Base-by-base conservation (phyloP, 1,140 invertebrate genomes). In the Lepidostoma basale region DNA sequence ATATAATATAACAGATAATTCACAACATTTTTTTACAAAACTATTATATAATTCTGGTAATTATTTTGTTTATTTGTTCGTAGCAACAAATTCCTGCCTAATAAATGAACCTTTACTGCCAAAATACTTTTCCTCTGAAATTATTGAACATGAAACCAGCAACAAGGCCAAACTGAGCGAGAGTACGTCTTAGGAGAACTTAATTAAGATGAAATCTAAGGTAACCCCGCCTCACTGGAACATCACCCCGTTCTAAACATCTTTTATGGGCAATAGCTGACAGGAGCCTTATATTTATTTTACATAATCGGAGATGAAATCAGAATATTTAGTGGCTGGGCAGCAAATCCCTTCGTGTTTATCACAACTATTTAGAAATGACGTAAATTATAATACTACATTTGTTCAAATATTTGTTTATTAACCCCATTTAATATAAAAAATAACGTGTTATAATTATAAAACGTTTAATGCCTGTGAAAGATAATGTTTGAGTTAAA, bases 121-220 rank as follows among this genome's bases (percentile, higher is more conserved):
- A 36, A 36, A 36, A 12, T 36, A n/a, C 33, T 49, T 49, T 49
- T 49, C 23, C 22, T 12, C 22, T 8, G 9, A 49, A 23, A n/a
- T 18, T 49, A 18, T n/a, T 23, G 14, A 23, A 49, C 18, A 23
- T 23, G 45, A 49, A 49, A 49, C 12, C 45, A 23, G 45, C 14
- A 49, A n/a, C n/a, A n/a, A n/a, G n/a, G n/a, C n/a, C n/a, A n/a
- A n/a, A n/a, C n/a, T n/a, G n/a, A 26, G 45, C 8, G 9, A n/a
- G 9, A 23, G 45, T 23, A 10, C 25, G 18, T 49, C 45, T 49
- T 18, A 23, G 18, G 45, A 20, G 22, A 49, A 25, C 45, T 49
- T 49, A 49, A 49, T 49, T 49, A 49, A 49, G 45, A 49, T 49
- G 45, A 26, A 49, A 49, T 49, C 45, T 49, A 49, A 49, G 45